Base-by-base conservation (phyloP, 2,113 vertebrate species). In the Menura novaehollandiae region DNA sequence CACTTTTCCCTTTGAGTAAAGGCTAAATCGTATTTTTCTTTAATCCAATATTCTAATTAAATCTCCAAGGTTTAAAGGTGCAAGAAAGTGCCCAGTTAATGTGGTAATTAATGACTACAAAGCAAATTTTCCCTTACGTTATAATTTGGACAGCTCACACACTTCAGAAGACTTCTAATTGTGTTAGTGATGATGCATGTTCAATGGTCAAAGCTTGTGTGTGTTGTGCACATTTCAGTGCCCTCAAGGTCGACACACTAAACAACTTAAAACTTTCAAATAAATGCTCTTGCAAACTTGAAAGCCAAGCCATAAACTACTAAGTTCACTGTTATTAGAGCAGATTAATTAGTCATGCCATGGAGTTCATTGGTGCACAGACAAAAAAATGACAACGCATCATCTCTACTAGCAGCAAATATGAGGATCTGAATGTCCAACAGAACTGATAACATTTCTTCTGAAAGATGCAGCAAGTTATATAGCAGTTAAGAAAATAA, bases 21-120 rank as follows among this genome's bases (percentile, higher is more conserved):
- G 16, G 30, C 20, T 60, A 75, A 87, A 79, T 52, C 1, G 2
- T 67, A 44, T 72, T 82, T 91, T 93, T 78, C 66, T 88, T 93
- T 97, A 89, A 88, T 77, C 33, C 39, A 58, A 47, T 89, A 76
- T 64, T 67, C 58, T 74, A 78, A 90, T 72, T 83, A 72, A 88
- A 81, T 89, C 73, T 73, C 37, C 14, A 49, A 24, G 49, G 33
- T 68, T 91, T 85, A 64, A 85, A 88, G 68, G 35, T 93, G 52
- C 26, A 81, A 69, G 47, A 46, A 91, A 49, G 24, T 49, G 24
- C 47, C 44, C 32, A 23, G 53, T 71, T 91, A 94, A 89, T 63
- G 23, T 66, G 22, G 12, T 83, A 81, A 71, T 94, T 96, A 95
- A 91, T 89, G 79, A 93, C 80, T 83, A 52, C 28, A 85, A 88